These are phyloP conservation scores for Oreochromis tanganicae DNA, from an alignment of 2,113 vertebrate genomes.

Conservation along the genomic window DNA sequence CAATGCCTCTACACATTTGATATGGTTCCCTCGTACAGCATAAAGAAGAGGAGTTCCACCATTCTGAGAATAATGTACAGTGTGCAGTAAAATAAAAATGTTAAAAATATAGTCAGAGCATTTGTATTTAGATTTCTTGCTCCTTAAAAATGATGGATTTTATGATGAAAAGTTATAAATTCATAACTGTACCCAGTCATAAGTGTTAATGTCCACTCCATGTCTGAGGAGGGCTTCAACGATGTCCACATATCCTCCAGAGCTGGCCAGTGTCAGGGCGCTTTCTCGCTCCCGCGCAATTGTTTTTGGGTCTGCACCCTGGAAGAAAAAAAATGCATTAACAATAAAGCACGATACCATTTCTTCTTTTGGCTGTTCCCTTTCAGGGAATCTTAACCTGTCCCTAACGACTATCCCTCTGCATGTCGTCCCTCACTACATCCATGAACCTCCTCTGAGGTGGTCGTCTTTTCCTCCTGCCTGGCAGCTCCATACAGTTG, in stretches of 20 bases:
- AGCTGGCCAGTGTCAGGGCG: slow-evolving; percentile 89
- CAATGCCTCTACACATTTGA: slow-evolving; percentile 86
- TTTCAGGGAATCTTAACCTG: background rate
- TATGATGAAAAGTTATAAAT: background rate
- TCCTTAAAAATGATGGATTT: background rate
- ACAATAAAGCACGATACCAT: background rate
- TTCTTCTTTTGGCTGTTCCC: background rate
- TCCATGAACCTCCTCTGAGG: background rate
- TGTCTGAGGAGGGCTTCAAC: slow-evolving; percentile 80
- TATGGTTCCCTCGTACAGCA: slow-evolving; percentile 90
- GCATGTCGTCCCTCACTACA: background rate
- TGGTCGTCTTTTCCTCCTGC: background rate
- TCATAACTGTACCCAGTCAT: slow-evolving; percentile 83
- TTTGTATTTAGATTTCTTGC: background rate
- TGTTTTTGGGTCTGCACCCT: slow-evolving; percentile 86
- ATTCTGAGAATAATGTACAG: slow-evolving; percentile 71
- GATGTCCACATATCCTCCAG: slow-evolving; percentile 89
- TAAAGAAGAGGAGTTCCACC: slow-evolving; percentile 94
- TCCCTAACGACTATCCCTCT: background rate
- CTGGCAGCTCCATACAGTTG: background rate
- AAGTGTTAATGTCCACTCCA: slow-evolving; percentile 87
- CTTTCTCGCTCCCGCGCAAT: slow-evolving; percentile 88
- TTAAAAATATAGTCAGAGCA: background rate
- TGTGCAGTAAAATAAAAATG: background rate
- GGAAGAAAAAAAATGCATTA: background rate